Evolutionary conservation across 1,140 invertebrate genomes (phyloP).

Genomic region (Ylistrum balloti): DNA sequence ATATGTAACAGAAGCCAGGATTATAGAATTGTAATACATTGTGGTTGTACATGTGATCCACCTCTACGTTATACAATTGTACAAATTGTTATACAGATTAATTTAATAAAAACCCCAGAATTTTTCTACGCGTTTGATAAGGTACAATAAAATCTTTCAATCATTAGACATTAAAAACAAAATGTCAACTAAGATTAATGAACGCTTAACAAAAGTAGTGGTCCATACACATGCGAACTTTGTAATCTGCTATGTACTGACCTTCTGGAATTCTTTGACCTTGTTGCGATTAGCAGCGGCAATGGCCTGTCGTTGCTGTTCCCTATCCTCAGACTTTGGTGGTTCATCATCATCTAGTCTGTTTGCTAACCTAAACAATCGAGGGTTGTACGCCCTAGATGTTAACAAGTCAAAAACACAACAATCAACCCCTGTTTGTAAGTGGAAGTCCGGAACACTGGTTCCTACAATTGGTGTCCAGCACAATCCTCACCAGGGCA

Average conservation of each 20-base stretch:
- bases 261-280: constrained; percentile 65
- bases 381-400: constrained; percentile 65
- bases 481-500: constrained; percentile 4
- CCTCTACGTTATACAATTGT: too few relatives aligned
- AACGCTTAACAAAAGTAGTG: neutral
- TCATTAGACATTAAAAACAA: neutral
- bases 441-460: constrained; percentile 65
- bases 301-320: constrained; percentile 48
- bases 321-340: constrained; percentile 44
- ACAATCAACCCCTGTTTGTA: constrained; percentile 60
- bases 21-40: too few relatives aligned
- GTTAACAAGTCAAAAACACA: constrained; percentile 58
- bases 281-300: constrained; percentile 57
- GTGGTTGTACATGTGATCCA: too few relatives aligned
- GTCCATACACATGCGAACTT: neutral
- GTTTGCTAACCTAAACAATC: constrained; percentile 66
- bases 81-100: too few relatives aligned
- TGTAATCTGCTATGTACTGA: constrained; percentile 37
- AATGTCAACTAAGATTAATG: neutral
- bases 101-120: too few relatives aligned
- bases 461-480: constrained; percentile 43
- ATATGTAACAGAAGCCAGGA: too few relatives aligned
- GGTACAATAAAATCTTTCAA: neutral
- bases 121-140: too few relatives aligned
- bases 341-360: constrained; percentile 47